Base-by-base conservation (phyloP, 30 jellyfish, hydroid and myxozoan genomes). In the Hydractinia symbiolongicarpus region DNA sequence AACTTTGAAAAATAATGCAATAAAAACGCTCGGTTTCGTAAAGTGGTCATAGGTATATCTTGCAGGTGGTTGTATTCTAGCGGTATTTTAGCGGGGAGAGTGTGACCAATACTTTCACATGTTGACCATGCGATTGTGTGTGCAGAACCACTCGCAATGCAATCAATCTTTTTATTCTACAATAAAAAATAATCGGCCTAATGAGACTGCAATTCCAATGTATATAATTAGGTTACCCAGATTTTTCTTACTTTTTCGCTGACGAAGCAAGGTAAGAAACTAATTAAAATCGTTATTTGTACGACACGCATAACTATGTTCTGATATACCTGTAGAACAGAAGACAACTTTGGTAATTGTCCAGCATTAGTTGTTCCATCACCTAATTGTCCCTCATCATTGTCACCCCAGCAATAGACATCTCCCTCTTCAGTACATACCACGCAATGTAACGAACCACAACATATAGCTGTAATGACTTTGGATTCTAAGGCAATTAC, bases 141-240 rank as follows among this genome's bases (percentile, higher is more conserved):
- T 7, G 97, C 97, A 9, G 97, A 90, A n/a, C 97, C 97, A 85
- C 97, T 80, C 0, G 95, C 94, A 21, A 90, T 90, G 16, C 83
- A 79, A 81, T 90, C 97, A 7, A 90, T 90, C 82, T 85, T 90
- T 81, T 90, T 90, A 55, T 86, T 90, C 97, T 90, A 51, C 17
- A 66, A 68, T 61, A 9, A 15, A 49, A 50, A 5, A 73, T 54
- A 68, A 82, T 7, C 54, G 0, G 0, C 57, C 30, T 49, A n/a
- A 10, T 54, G 14, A 14, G 44, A 30, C 44, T 30, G 44, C 44
- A 30, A 30, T 30, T 30, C 44, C 44, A 30, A 30, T 30, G 44
- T 30, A 30, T 30, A 30, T 30, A 30, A 30, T 30, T 30, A 30
- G 44, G 44, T 30, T 30, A 30, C 44, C 44, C 44, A 30, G 44